These are phyloP conservation scores for Holothuria leucospilota DNA, from an alignment of 53 echinoderm and acorn worm genomes.

Conservation along the genomic window DNA sequence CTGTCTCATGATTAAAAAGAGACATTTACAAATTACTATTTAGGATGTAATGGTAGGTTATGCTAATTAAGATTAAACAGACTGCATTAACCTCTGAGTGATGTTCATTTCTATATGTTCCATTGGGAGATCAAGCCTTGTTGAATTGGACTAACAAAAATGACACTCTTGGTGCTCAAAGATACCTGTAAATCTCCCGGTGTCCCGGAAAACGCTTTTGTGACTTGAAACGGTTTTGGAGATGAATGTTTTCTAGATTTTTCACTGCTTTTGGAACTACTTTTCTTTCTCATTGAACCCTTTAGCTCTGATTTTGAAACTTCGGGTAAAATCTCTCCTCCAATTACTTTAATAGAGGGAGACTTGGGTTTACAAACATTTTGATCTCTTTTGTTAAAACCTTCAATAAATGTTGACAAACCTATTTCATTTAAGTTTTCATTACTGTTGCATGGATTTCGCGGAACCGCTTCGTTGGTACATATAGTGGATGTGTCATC, in stretches of 20 bases:
- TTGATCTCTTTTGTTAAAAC: neutral
- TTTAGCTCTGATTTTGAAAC: neutral
- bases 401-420: neutral
- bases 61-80: no score
- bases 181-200: conserved; percentile 27
- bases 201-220: neutral
- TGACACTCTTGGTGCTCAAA: conserved; percentile 68
- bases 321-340: neutral
- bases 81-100: no score
- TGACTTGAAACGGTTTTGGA: neutral
- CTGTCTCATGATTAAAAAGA: no score
- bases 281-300: conserved; percentile 6
- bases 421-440: conserved; percentile 8
- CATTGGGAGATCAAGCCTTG: neutral
- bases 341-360: neutral
- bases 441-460: conserved; percentile 25
- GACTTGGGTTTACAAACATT: neutral
- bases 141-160: conserved; percentile 73
- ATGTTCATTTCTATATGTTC: no score
- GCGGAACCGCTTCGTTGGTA: conserved; percentile 6
- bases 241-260: neutral
- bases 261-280: neutral
- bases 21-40: no score
- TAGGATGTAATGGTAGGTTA: no score
- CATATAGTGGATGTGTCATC: conserved; percentile 11